These are phyloP conservation scores for Hesperophylax magnus DNA, from an alignment of 1,140 invertebrate species.

Conservation along the genomic window DNA sequence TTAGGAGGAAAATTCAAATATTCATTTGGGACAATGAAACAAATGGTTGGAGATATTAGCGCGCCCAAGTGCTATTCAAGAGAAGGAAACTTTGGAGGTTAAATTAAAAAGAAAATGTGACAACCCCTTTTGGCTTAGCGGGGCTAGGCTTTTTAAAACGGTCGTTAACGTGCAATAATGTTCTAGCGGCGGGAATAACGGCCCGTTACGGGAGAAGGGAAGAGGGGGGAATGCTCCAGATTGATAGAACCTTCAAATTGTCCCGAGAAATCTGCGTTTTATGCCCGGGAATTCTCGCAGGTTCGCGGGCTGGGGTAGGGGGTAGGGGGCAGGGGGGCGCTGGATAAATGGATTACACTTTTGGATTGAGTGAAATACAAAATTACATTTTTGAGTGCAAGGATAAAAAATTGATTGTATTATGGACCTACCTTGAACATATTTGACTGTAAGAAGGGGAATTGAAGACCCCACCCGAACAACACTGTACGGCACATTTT, in stretches of 20 bases:
- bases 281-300: constrained; percentile 47
- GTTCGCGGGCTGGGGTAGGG: too few species aligned
- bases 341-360: constrained; percentile 47
- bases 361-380: constrained; percentile 6
- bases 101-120: constrained; percentile 58
- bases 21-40: constrained; percentile 49
- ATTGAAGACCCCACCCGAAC: too few species aligned
- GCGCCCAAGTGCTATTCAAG: constrained; percentile 33
- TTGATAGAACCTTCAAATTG: constrained; percentile 56
- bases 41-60: constrained; percentile 42
- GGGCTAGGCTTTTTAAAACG: constrained; percentile 53
- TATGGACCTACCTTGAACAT: too few species aligned
- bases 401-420: too few species aligned
- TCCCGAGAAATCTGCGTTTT: constrained; percentile 58
- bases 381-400: background rate
- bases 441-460: too few species aligned
- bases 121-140: constrained; percentile 51
- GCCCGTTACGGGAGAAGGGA: constrained; percentile 38
- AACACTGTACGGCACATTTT: too few species aligned
- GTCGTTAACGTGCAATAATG: constrained; percentile 59
- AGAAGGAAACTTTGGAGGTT: constrained; percentile 49
- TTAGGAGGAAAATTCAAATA: constrained; percentile 45
- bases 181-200: constrained; percentile 48
- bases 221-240: constrained; percentile 22
- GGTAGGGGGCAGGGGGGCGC: constrained; percentile 11